Conservation (phyloP, 2,888 invertebrate genomes). For the Epistrophe grossulariae region DNA sequence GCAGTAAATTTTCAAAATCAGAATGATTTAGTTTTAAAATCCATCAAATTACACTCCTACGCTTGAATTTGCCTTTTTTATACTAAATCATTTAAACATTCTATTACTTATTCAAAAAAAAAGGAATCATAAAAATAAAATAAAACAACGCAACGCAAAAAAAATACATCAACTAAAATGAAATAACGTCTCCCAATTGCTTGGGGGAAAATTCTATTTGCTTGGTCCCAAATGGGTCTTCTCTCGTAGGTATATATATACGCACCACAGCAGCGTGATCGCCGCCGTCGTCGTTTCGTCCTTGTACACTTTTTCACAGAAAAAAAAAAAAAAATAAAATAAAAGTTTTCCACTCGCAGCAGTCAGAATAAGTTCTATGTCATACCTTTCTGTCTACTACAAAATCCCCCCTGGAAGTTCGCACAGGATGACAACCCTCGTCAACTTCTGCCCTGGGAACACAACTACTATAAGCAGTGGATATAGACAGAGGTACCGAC, state of each 20-base stretch:
- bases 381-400: conserved; percentile 55
- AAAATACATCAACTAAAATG: conserved; percentile 56
- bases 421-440: conserved; percentile 59
- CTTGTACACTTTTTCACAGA: conserved; percentile 25
- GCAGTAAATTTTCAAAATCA: neutral
- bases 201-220: conserved; percentile 63
- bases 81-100: conserved; percentile 25
- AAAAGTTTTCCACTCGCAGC: conserved; percentile 25
- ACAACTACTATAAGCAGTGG: neutral
- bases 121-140: conserved; percentile 12
- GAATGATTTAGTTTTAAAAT: conserved; percentile 26
- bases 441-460: conserved; percentile 36
- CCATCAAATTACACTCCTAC: conserved; percentile 23
- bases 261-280: neutral
- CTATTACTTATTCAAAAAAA: conserved; percentile 23
- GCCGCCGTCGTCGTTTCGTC: neutral
- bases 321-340: neutral
- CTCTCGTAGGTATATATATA: neutral
- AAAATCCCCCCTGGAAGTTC: conserved; percentile 1
- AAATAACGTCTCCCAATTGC: conserved; percentile 67
- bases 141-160: conserved; percentile 19
- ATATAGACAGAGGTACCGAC: neutral
- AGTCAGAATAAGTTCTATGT: conserved; percentile 47
- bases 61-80: neutral
- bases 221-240: conserved; percentile 42